Conservation (phyloP, 2,113 vertebrate genomes). For the Cathartes aura region DNA sequence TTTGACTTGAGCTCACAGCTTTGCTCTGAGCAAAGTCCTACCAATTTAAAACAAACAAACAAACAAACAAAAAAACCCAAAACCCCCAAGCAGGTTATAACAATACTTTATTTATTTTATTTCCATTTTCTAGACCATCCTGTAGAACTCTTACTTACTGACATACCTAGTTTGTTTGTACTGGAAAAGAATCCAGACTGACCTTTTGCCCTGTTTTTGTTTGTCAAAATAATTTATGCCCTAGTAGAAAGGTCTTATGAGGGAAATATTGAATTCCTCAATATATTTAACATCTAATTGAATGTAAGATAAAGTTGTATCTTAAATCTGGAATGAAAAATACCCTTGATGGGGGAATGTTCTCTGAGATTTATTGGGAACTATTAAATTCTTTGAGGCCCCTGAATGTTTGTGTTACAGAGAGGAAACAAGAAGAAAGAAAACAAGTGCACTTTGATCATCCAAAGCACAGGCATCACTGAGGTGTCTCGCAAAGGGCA, state of each 20-base stretch:
- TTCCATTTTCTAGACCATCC: neutral
- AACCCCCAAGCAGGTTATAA: neutral
- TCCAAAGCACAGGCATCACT: neutral
- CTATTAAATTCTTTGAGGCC: neutral
- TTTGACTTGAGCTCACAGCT: neutral
- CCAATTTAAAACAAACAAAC: neutral
- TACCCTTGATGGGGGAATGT: neutral
- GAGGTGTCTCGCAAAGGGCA: rapidly evolving
- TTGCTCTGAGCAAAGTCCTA: neutral
- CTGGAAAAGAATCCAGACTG: neutral
- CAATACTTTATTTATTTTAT: neutral
- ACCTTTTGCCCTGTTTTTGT: neutral
- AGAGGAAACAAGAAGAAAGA: neutral
- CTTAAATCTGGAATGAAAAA: neutral
- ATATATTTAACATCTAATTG: neutral
- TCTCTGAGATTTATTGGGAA: neutral
- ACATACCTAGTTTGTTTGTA: neutral
- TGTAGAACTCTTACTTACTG: neutral
- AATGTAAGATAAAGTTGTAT: neutral
- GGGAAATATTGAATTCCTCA: neutral
- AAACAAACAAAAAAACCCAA: neutral
- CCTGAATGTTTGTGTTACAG: neutral
- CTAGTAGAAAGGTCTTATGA: neutral
- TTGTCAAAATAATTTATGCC: neutral
- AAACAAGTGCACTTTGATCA: neutral